Percentiles rank a stretch among this genome's conserved stretches.
These are phyloP conservation scores for Merops nubicus DNA, from an alignment of 2,113 vertebrate species.

Conservation along the genomic window DNA sequence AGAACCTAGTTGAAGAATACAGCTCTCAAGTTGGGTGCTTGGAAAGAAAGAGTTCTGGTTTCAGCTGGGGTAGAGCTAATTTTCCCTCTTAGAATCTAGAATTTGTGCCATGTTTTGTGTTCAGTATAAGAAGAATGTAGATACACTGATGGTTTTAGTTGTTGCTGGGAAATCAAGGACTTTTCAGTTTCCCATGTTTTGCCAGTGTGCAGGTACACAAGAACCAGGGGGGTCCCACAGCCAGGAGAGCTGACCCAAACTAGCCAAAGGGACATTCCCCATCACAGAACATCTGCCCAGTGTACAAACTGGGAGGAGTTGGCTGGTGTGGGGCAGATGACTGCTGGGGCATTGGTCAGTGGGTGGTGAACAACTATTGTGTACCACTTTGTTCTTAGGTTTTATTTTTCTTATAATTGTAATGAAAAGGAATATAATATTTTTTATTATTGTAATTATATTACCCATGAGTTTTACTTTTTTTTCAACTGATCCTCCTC, in stretches of 20 bases:
- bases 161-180: too few species aligned
- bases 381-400: not conserved
- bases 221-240: not conserved
- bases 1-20: not conserved
- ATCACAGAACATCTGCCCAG: not conserved
- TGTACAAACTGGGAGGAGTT: not conserved
- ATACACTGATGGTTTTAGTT: too few species aligned
- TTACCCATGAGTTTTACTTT: not conserved
- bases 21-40: not conserved
- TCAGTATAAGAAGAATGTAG: too few species aligned
- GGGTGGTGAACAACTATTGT: not conserved
- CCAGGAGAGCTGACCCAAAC: not conserved
- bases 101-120: not conserved
- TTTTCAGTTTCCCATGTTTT: not conserved
- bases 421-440: too few species aligned
- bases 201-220: not conserved
- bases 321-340: not conserved
- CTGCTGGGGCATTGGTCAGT: not conserved
- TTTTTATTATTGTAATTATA: not conserved
- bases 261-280: not conserved
- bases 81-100: not conserved
- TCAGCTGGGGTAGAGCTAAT: too few species aligned
- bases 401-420: too few species aligned
- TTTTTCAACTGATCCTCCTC: too few species aligned
- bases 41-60: too few species aligned